Base-by-base conservation (phyloP, 2,113 vertebrate genomes). In the Siphamia tubifer region DNA sequence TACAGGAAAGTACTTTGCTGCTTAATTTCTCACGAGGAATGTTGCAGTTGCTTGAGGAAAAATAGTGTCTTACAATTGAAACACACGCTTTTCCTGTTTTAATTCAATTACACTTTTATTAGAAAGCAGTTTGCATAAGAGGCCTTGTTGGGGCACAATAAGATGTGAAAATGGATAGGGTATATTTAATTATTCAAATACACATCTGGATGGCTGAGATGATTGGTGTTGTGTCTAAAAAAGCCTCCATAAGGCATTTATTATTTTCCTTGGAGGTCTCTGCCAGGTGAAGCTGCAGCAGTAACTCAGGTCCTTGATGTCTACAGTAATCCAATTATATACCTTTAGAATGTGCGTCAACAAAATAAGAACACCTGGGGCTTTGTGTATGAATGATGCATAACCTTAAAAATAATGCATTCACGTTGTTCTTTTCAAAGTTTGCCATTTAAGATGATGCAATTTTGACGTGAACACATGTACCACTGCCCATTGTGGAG, bases 121-220 rank as follows among this genome's bases (percentile, higher is more conserved):
- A 21, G 17, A 23, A 5, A 4, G 23, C 16, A 16, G 15, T 62
- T 74, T 60, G 17, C 12, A 60, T 30, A 24, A n/a, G 28, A 68
- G 32, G 17, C 35, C 5, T 61, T 49, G 54, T 53, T 71, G 36
- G 36, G 60, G 12, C 32, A 27, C 32, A 40, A 55, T 25, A 20
- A 11, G 15, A 23, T 58, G 16, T 5, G 0, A 2, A 32, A 38
- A 49, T 5, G 54, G 17, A 58, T n/a, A 17, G 25, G 6, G 7
- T 30, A 28, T 44, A 42, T 48, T 69, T n/a, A 52, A 15, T 68
- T 25, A 52, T 73, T 72, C 19, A 51, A 52, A 54, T 49, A 52
- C 64, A 66, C 54, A 63, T 48, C 43, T 57, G 44, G 44, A 47
- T 58, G 30, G 10, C 24, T 51, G 24, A 61, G 17, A 32, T 66